Percentiles rank a stretch among this genome's conserved stretches.
These are phyloP conservation scores for Poecilia latipinna DNA, from an alignment of 2,113 vertebrate species.

Conservation along the genomic window DNA sequence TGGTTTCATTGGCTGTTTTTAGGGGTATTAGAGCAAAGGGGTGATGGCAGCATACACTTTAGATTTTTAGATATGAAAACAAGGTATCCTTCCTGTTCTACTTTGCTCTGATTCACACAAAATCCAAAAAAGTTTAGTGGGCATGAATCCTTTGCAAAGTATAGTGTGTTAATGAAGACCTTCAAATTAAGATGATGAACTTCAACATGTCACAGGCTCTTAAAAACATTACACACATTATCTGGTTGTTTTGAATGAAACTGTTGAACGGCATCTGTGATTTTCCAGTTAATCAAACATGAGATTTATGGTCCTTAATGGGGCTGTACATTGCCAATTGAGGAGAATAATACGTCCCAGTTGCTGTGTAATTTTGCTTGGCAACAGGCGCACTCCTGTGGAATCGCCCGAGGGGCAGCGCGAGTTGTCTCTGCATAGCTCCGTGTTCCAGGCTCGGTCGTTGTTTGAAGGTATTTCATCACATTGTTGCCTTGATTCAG, in stretches of 20 bases:
- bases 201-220: not conserved
- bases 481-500: slow-evolving; percentile 77
- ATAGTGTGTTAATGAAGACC: not conserved
- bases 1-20: too few species aligned
- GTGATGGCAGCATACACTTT: too few species aligned
- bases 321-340: slow-evolving; percentile 77
- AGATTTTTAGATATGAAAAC: too few species aligned
- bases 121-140: too few species aligned
- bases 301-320: slow-evolving; percentile 76
- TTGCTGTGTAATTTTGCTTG: slow-evolving; percentile 80
- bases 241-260: slow-evolving; percentile 24
- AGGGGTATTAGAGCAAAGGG: too few species aligned
- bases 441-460: slow-evolving; percentile 67
- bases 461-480: slow-evolving; percentile 81
- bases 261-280: slow-evolving; percentile 47
- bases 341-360: slow-evolving; percentile 79
- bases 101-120: too few species aligned
- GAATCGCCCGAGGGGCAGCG: slow-evolving; percentile 71
- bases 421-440: slow-evolving; percentile 70
- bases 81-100: too few species aligned
- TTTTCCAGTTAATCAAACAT: slow-evolving; percentile 73
- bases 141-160: too few species aligned
- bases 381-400: slow-evolving; percentile 76
- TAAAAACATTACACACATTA: slow-evolving; percentile 9
- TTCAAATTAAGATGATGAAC: not conserved